Base-by-base conservation (phyloP, 2,113 vertebrate genomes). In the Dendropsophus ebraccatus region DNA sequence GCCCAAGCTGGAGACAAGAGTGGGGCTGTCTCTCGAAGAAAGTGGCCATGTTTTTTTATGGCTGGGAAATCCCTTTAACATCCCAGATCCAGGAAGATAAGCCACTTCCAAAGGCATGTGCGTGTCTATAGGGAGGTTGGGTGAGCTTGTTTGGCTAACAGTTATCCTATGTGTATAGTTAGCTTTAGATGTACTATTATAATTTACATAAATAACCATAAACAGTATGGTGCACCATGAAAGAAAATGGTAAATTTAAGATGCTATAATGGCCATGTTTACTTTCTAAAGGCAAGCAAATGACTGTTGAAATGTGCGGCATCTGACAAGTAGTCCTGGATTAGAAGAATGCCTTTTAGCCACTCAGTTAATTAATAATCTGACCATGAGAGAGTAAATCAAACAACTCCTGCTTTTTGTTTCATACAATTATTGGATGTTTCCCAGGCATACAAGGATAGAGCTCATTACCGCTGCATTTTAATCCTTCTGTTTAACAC, bases 321-420 rank as follows among this genome's bases (percentile, higher is more conserved):
- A 41, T 72, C 65, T 54, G 67, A 87, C 52, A 87, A 81, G 52
- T 70, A 28, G 37, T 50, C 56, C 56, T 35, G 69, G 85, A 74
- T 80, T 79, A 70, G 23, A 72, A n/a, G 19, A 74, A 81, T 74
- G 65, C 35, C 84, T 86, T 86, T 86, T 72, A 86, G 84, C 84
- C 62, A 80, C 76, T 87, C 62, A 28, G 65, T 86, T 74, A 87
- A 87, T 87, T 87, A 87, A 87, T 87, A 87, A 81, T 87, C 85
- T 87, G 79, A 87, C 85, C 78, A 60, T 87, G 78, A 81, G 67
- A 73, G 84, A 74, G 77, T n/a, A 74, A 81, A 87, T 87, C 67
- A 74, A 87, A 87, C 67, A 87, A 72, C 25, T 81, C 58, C 35
- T 81, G 77, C 52, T 76, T 73, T 69, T 80, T 86, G 85, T 87